Conservation (phyloP, 2,113 vertebrate genomes). For the Lamprotornis superbus region DNA sequence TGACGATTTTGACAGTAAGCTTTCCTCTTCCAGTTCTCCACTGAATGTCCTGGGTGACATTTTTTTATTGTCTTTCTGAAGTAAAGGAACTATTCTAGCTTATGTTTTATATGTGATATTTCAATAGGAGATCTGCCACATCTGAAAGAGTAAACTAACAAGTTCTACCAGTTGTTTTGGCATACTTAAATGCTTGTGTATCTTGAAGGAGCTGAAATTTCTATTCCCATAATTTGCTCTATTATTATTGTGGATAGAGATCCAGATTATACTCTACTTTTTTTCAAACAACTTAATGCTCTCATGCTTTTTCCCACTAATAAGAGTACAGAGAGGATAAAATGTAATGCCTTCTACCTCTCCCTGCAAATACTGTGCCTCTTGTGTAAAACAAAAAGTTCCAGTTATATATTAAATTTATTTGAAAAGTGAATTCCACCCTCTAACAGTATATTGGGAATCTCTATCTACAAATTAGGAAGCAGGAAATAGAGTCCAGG, state of each 20-base stretch:
- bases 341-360: neutral
- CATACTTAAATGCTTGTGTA: neutral
- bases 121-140: neutral
- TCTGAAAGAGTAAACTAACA: neutral
- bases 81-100: neutral
- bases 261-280: neutral
- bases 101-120: neutral
- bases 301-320: neutral
- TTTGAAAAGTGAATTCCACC: neutral
- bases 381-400: neutral
- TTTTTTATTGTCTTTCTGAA: neutral
- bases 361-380: neutral
- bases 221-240: neutral
- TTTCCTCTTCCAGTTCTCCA: neutral
- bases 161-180: neutral
- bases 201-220: neutral
- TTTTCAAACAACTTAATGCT: neutral
- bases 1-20: neutral
- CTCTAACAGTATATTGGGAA: neutral
- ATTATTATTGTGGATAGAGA: neutral
- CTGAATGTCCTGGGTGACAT: neutral
- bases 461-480: neutral
- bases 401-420: neutral
- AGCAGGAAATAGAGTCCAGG: neutral
- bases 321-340: neutral